Evolutionary conservation across 2,113 vertebrate species (phyloP).

Genomic region (Macrotus californicus): DNA sequence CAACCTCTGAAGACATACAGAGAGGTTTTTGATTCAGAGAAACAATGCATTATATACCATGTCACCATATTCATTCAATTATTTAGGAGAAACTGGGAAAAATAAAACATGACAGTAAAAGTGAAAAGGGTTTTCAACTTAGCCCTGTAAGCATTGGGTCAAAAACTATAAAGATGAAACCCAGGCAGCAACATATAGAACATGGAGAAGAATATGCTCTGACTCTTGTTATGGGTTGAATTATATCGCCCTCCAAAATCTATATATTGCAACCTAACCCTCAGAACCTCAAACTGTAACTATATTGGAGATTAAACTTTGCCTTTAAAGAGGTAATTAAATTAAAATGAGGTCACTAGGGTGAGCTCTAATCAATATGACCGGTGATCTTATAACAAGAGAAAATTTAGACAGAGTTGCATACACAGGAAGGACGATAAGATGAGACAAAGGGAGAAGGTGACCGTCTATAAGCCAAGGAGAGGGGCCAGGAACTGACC

Average conservation of each 20-base stretch:
- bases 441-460: background rate
- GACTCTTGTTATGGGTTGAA: background rate
- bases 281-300: background rate
- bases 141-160: background rate
- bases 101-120: background rate
- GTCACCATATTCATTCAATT: background rate
- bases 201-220: background rate
- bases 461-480: accelerated
- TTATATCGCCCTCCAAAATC: background rate
- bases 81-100: background rate
- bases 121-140: background rate
- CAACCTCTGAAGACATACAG: background rate
- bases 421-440: background rate
- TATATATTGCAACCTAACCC: background rate
- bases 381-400: background rate
- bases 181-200: background rate
- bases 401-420: background rate
- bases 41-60: background rate
- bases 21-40: background rate
- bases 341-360: background rate
- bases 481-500: background rate
- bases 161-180: background rate
- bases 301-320: background rate
- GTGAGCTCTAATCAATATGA: background rate
- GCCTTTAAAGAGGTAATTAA: background rate